phyloP scores from a whole-genome alignment of 2,888 invertebrate genomes.

The Hecatera dysodea region DNA sequence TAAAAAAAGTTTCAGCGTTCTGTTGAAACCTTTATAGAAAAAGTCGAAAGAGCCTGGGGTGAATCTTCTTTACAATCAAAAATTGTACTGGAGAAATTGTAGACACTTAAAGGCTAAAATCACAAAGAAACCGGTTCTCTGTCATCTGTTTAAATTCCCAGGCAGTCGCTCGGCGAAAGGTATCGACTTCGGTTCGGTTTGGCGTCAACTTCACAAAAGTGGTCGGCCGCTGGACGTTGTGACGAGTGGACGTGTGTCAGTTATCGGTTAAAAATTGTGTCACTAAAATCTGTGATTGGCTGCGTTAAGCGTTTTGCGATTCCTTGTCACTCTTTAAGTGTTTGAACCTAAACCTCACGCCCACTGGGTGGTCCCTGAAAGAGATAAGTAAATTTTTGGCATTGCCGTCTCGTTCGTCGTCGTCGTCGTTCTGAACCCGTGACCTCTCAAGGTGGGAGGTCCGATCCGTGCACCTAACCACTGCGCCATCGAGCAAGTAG shows the following conservation, averaged over 20 bases:
- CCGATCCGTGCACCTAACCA: too few species aligned
- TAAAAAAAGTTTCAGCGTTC: constrained; percentile 20
- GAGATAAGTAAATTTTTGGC: too few species aligned
- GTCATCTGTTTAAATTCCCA: background rate
- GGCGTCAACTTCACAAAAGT: background rate
- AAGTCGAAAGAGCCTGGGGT: background rate
- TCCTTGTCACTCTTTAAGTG: constrained; percentile 12
- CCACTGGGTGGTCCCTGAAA: constrained; percentile 1
- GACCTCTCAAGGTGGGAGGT: too few species aligned
- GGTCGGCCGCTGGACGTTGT: too few species aligned
- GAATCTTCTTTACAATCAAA: background rate
- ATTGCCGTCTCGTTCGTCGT: too few species aligned
- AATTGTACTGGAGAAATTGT: constrained; percentile 11
- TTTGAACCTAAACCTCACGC: background rate
- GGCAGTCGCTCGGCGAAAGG: background rate
- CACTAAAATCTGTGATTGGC: constrained; percentile 12
- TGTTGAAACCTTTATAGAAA: constrained; percentile 5
- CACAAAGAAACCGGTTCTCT: background rate
- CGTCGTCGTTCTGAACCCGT: too few species aligned
- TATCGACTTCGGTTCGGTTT: background rate
- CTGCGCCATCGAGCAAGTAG: too few species aligned
- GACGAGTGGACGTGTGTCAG: constrained; percentile 10
- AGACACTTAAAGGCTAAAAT: background rate
- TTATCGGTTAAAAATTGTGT: constrained; percentile 5
- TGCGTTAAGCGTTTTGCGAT: background rate